phyloP scores from a whole-genome alignment of 92 coral and sea anemone species.

The Scolanthus callimorphus region DNA sequence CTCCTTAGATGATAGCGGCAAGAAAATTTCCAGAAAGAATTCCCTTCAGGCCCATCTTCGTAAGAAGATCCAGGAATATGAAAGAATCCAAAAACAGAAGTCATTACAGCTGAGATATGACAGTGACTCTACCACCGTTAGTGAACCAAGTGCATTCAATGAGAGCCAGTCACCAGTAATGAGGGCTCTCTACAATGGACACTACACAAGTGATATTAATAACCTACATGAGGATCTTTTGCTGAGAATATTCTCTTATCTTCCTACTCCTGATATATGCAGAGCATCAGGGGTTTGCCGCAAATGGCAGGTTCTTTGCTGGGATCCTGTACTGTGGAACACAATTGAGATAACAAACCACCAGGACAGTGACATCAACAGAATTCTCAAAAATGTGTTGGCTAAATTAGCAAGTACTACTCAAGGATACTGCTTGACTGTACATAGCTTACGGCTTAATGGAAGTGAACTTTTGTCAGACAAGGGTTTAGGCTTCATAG shows the following conservation, averaged over 20 bases:
- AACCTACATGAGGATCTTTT: constrained; percentile 79
- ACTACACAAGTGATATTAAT: constrained; percentile 35
- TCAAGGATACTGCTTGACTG: constrained; percentile 91
- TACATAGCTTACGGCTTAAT: constrained; percentile 68
- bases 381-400: constrained; percentile 70
- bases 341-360: constrained; percentile 65
- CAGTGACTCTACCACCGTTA: constrained; percentile 82
- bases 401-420: constrained; percentile 76
- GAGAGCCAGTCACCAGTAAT: constrained; percentile 42
- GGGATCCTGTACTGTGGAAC: constrained; percentile 96
- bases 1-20: constrained; percentile 48
- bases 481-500: constrained; percentile 84
- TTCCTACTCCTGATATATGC: constrained; percentile 76
- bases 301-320: constrained; percentile 87
- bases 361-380: constrained; percentile 85
- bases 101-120: constrained; percentile 47
- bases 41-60: constrained; percentile 83
- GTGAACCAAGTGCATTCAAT: constrained; percentile 67
- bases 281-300: constrained; percentile 82
- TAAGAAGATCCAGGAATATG: constrained; percentile 51
- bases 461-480: constrained; percentile 92
- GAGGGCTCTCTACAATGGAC: constrained; percentile 12
- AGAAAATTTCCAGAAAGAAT: constrained; percentile 57
- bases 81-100: constrained; percentile 22
- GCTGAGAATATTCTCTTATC: constrained; percentile 70